Percentiles rank a stretch among this genome's conserved stretches.
These are phyloP conservation scores for Rousettus leschenaultii DNA, from an alignment of 2,113 vertebrate genomes.

Conservation along the genomic window DNA sequence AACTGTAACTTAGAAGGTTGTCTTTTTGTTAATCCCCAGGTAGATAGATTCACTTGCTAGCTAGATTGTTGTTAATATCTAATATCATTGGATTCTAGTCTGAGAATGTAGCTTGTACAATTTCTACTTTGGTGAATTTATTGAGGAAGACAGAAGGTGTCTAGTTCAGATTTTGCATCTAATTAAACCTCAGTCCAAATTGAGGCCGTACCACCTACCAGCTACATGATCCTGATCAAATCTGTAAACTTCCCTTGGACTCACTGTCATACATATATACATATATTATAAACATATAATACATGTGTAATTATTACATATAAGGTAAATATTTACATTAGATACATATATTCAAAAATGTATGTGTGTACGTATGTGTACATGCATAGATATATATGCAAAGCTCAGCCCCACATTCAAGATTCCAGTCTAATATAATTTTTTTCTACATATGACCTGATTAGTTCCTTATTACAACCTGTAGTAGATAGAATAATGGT, in stretches of 20 bases:
- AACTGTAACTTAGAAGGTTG: not conserved
- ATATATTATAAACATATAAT: not conserved
- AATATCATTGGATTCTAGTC: not conserved
- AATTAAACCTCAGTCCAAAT: not conserved
- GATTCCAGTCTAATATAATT: not conserved
- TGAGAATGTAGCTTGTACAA: not conserved
- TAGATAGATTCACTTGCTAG: not conserved
- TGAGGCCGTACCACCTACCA: not conserved
- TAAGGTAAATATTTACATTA: not conserved
- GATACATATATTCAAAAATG: not conserved
- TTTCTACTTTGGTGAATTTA: slow-evolving; percentile 10
- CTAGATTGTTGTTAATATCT: not conserved
- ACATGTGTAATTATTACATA: not conserved
- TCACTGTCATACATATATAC: not conserved
- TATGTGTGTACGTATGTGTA: too few species aligned
- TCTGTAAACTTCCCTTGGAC: not conserved
- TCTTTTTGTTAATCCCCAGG: not conserved
- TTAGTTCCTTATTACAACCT: not conserved
- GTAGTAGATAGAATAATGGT: not conserved
- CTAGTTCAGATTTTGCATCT: slow-evolving; percentile 14
- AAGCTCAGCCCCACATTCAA: not conserved
- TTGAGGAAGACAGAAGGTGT: not conserved
- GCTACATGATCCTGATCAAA: not conserved
- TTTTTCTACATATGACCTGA: not conserved
- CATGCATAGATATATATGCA: not conserved